Evolutionary conservation across 2,888 invertebrate genomes (phyloP).

Genomic region (Branchellion lobata): DNA sequence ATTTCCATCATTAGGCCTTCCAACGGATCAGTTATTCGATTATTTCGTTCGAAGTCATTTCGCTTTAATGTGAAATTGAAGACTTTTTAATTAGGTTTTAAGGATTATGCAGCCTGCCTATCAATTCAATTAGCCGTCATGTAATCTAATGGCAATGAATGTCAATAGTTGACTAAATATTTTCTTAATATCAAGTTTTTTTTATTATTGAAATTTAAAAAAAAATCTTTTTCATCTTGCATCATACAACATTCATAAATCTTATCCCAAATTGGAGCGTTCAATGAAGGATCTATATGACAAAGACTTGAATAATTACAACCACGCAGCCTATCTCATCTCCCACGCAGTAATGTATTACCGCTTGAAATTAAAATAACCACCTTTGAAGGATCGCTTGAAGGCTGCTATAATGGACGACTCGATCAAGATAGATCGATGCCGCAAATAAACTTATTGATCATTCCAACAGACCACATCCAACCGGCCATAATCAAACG

Average conservation of each 20-base stretch:
- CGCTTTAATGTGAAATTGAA: too few species aligned
- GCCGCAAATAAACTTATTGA: constrained; percentile 15
- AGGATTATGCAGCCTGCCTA: too few species aligned
- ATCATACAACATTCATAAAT: neutral
- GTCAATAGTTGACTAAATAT: neutral
- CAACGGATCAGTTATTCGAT: too few species aligned
- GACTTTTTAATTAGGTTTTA: neutral
- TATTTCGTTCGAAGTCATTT: too few species aligned
- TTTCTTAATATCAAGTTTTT: neutral
- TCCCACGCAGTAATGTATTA: neutral
- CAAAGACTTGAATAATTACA: constrained; percentile 18
- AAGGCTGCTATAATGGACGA: constrained; percentile 8
- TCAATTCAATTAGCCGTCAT: too few species aligned
- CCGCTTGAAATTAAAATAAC: too few species aligned
- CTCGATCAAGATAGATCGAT: constrained; percentile 14
- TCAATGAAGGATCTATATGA: constrained; percentile 1
- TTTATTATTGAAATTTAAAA: neutral
- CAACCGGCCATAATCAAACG: constrained; percentile 1
- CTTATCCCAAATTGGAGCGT: constrained; percentile 1
- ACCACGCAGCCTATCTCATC: neutral
- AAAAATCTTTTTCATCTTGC: neutral
- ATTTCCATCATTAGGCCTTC: too few species aligned
- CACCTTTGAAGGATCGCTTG: too few species aligned
- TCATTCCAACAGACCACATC: neutral
- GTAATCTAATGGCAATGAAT: too few species aligned